Evolutionary conservation across 2,113 vertebrate species (phyloP), one percentile per base, ranked within the genome.

Genomic region (Blennius ocellaris): DNA sequence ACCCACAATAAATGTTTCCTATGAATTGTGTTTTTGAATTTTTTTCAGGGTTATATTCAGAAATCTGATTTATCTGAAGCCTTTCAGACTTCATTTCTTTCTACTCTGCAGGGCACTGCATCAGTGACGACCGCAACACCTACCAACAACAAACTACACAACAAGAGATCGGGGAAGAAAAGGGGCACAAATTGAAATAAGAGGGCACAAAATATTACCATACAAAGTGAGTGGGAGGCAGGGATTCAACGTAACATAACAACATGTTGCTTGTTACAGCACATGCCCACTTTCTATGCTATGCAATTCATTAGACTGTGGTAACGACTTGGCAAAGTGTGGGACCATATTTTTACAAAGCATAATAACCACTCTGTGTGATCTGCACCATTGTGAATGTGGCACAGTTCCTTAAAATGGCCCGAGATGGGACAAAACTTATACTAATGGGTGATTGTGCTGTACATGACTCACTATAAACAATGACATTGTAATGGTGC

Each of bases 251-350:
- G 39, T 53, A 77, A 81, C 73, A 80, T 48, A 76, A 82, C 69
- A 75, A 61, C 68, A 69, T 55, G 62, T 54, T 80, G 82, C 44
- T 78, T 83, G 81, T 86, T 76, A 67, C 17, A 75, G 51, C 39
- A 41, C 58, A 76, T 52, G 60, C 69, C 84, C 76, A 81, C 61
- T 80, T 69, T 50, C 63, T 72, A 66, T 69, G 57, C 67, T 75
- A 73, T 66, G 69, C 57, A 53, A 82, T 78, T 78, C 71, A 80
- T 86, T 64, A 78, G 80, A 45, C 65, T 65, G 70, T 3, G 17
- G 69, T 80, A 82, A 87, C 79, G 66, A 76, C 65, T 75, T 44
- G 76, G 79, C 73, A 72, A 58, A 69, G 50, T 68, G 57, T 60
- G 54, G 68, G 59, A 50, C 55, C 50, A 17, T 16, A 53, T 70